Conservation (phyloP, 2,113 vertebrate genomes). For the Corynorhinus townsendii region DNA sequence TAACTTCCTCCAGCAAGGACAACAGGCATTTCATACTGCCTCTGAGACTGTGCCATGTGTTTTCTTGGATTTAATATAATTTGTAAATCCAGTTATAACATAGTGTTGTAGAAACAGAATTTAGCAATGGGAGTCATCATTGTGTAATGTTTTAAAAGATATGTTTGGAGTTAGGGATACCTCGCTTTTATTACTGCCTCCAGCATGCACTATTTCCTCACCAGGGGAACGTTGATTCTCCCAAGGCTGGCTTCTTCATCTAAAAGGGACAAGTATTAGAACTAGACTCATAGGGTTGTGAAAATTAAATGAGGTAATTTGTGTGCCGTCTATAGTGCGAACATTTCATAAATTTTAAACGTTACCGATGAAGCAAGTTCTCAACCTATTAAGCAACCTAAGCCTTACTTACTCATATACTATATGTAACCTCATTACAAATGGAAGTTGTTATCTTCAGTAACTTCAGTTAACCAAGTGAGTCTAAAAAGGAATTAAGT, state of each 20-base stretch:
- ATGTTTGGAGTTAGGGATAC: not conserved
- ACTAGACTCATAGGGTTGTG: not conserved
- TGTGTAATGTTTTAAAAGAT: not conserved
- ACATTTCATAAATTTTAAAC: not conserved
- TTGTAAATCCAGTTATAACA: not conserved
- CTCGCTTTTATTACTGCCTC: not conserved
- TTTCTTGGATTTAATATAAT: not conserved
- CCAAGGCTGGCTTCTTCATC: not conserved
- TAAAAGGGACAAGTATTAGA: not conserved
- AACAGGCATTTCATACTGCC: not conserved
- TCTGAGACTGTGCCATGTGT: not conserved
- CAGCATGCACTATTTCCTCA: not conserved
- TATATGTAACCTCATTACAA: not conserved
- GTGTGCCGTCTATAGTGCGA: not conserved
- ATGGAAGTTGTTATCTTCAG: not conserved
- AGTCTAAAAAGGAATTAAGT: not conserved
- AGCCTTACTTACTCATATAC: not conserved
- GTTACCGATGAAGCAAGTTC: not conserved
- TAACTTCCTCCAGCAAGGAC: not conserved
- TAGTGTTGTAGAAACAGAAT: not conserved
- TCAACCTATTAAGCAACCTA: not conserved
- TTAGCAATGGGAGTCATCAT: not conserved
- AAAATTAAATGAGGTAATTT: constrained; percentile 18
- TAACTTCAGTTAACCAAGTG: not conserved
- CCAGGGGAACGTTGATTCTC: not conserved